phyloP scores from a whole-genome alignment of 1,140 invertebrate genomes.

The Drosophila aff. region DNA sequence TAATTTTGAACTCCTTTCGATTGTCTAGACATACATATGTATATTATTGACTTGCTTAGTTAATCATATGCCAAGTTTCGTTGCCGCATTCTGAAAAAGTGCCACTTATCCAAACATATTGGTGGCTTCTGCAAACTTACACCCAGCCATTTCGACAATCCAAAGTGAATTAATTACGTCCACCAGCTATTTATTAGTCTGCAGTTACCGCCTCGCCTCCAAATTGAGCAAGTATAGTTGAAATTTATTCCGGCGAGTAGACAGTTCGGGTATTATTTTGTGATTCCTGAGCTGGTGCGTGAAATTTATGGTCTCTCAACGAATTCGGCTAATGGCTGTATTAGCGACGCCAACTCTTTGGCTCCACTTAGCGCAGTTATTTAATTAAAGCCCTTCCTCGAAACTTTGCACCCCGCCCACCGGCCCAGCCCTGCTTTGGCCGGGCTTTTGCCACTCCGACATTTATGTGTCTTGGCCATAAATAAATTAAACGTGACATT shows the following conservation, averaged over 20 bases:
- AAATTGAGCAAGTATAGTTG: conserved; percentile 7
- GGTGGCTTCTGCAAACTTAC: conserved; percentile 9
- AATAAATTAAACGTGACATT: conserved; percentile 83
- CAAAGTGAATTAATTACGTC: conserved; percentile 34
- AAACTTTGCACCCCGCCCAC: neutral
- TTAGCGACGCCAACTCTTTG: conserved; percentile 75
- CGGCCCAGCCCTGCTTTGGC: neutral
- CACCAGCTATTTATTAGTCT: conserved; percentile 25
- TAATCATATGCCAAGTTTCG: neutral
- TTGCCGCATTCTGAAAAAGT: neutral
- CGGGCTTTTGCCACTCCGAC: conserved; percentile 8
- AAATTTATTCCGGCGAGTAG: conserved; percentile 18
- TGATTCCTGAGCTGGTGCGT: conserved; percentile 24
- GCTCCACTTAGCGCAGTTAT: conserved; percentile 76
- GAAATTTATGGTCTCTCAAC: conserved; percentile 71
- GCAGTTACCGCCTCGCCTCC: conserved; percentile 14
- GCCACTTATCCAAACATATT: conserved; percentile 9
- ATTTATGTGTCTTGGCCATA: conserved; percentile 48
- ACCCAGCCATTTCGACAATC: neutral
- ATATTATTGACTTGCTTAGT: no score
- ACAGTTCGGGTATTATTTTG: conserved; percentile 30
- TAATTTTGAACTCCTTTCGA: neutral
- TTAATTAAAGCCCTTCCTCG: conserved; percentile 66
- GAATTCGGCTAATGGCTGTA: conserved; percentile 77
- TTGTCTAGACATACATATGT: neutral